Percentiles rank a stretch among this genome's conserved stretches.
Conservation (phyloP, 1,140 invertebrate species). For the Physella acuta region DNA sequence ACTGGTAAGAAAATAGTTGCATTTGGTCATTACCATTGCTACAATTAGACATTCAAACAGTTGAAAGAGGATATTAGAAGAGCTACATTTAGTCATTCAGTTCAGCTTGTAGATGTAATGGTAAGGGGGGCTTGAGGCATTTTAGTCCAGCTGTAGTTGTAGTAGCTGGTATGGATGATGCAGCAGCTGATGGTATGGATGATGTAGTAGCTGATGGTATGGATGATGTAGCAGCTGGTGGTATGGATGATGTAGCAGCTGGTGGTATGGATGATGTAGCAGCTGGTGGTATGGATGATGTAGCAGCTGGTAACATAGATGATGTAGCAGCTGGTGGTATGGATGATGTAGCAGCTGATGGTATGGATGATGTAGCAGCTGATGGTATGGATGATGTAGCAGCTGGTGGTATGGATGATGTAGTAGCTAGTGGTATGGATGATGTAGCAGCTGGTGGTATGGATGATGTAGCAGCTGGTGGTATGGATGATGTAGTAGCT, state of each 20-base stretch:
- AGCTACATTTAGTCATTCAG: too few species aligned
- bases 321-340: not conserved
- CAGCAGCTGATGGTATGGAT: not conserved
- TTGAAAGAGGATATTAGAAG: too few species aligned
- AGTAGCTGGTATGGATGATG: not conserved
- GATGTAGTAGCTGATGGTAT: not conserved
- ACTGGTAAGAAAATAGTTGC: too few species aligned
- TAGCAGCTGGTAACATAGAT: not conserved
- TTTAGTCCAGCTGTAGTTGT: not conserved
- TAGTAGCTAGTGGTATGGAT: not conserved
- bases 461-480: not conserved
- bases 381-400: not conserved
- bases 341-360: not conserved
- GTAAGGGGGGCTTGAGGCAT: too few species aligned
- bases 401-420: not conserved
- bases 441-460: not conserved
- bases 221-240: not conserved
- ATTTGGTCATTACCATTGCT: too few species aligned
- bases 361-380: not conserved
- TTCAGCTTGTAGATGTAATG: too few species aligned
- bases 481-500: not conserved
- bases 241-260: not conserved
- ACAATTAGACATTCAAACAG: too few species aligned
- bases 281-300: not conserved
- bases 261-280: not conserved